Evolutionary conservation across 2,888 invertebrate species (phyloP).

Genomic region (Caenorhabditis becei): DNA sequence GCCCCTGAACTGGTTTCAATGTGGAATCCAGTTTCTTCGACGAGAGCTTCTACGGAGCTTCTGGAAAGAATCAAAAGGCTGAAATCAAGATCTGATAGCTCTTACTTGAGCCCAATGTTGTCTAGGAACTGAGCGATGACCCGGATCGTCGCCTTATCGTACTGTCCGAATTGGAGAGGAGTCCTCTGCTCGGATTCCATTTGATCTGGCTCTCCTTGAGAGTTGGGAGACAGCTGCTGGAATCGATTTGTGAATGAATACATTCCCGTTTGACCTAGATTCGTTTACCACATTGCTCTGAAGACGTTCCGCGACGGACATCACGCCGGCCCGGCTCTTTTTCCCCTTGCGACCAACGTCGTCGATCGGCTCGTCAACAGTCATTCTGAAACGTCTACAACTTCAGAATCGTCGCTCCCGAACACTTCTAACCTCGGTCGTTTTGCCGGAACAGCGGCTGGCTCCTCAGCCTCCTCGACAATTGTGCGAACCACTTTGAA

Average conservation of each 20-base stretch:
- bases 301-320: slow-evolving; percentile 44
- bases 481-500: slow-evolving; percentile 55
- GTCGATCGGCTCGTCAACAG: slow-evolving; percentile 32
- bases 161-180: slow-evolving; percentile 8
- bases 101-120: slow-evolving; percentile 75
- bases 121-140: slow-evolving; percentile 77
- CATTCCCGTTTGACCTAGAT: too few species aligned
- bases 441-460: slow-evolving; percentile 48
- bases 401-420: background rate
- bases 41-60: slow-evolving; percentile 74
- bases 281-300: slow-evolving; percentile 35
- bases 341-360: slow-evolving; percentile 18
- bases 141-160: slow-evolving; percentile 68
- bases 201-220: slow-evolving; percentile 26
- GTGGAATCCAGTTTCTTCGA: slow-evolving; percentile 77
- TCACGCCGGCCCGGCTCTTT: slow-evolving; percentile 23
- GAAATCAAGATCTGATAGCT: background rate
- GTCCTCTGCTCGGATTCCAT: background rate
- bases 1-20: slow-evolving; percentile 74
- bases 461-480: slow-evolving; percentile 47
- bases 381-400: slow-evolving; percentile 33
- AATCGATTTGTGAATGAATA: too few species aligned
- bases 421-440: slow-evolving; percentile 31
- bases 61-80: slow-evolving; percentile 53
- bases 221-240: slow-evolving; percentile 35